Evolutionary conservation across 2,797 vertebrate genomes (phyloP), one percentile per base, ranked within the genome.

Genomic region (Danio choprae): DNA sequence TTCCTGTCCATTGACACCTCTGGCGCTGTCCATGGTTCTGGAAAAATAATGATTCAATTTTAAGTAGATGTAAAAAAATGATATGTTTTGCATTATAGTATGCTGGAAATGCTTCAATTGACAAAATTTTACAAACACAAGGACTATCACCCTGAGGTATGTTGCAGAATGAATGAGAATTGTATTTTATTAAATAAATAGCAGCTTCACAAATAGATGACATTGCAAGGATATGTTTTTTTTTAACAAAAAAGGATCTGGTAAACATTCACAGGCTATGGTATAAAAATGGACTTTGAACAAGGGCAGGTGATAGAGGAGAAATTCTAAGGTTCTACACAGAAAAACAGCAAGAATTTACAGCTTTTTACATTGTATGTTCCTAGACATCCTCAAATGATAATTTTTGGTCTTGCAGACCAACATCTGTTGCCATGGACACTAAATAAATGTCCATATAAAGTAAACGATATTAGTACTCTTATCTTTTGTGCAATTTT

Each of bases 111-210:
- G 15, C 29, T 12, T 20, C n/a, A 70, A 18, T 16, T 69, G 44
- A 59, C 7, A 72, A 46, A 64, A 50, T 11, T 46, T 38, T 20
- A 63, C n/a, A 20, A 60, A 12, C 29, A 36, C 46, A 48, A 15
- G 41, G 38, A 41, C 10, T 48, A 72, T 15, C 18, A 16, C 53
- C 51, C 10, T 3, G 2, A 51, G 13, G n/a, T 70, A 59, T 64
- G 68, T 46, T 65, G 77, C 65, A 81, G 86, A 83, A 88, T 70
- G 87, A 89, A 88, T 93, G 87, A 85, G 87, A 91, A 90, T 90
- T 85, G 90, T 88, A 84, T 91, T 96, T 96, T 95, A 96, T 96
- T 95, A 95, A 96, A 95, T 95, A 95, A 95, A 95, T 93, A 95
- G 91, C 95, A 93, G 92, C 95, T 91, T 95, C 93, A 95, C 94